phyloP scores from a whole-genome alignment of 2,888 invertebrate species.

The Caenorhabditis uteleia region DNA sequence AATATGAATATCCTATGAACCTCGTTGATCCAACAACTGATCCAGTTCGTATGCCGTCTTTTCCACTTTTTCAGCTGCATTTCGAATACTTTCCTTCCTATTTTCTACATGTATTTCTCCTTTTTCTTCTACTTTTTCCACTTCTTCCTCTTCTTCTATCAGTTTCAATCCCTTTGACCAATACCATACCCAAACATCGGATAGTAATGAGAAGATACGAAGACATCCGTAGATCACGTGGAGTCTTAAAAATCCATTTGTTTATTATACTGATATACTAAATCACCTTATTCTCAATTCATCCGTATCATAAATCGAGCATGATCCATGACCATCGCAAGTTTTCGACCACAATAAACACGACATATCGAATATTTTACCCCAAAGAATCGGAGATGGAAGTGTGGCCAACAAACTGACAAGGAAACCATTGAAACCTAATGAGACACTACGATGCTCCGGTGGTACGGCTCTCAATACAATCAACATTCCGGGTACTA shows the following conservation, averaged over 20 bases:
- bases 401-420: constrained; percentile 68
- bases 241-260: constrained; percentile 35
- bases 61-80: constrained; percentile 31
- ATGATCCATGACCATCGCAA: constrained; percentile 69
- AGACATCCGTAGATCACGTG: constrained; percentile 65
- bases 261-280: not conserved
- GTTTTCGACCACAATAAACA: constrained; percentile 70
- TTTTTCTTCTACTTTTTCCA: constrained; percentile 15
- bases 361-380: constrained; percentile 70
- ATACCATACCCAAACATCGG: constrained; percentile 66
- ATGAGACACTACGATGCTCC: constrained; percentile 63
- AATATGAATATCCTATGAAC: no score
- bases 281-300: constrained; percentile 65
- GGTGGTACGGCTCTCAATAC: constrained; percentile 67
- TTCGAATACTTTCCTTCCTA: constrained; percentile 12
- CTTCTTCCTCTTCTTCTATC: constrained; percentile 49
- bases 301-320: constrained; percentile 70
- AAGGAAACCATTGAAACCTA: constrained; percentile 68
- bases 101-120: constrained; percentile 8
- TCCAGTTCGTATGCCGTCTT: constrained; percentile 32
- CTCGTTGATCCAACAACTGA: constrained; percentile 29
- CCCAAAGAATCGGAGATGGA: constrained; percentile 71
- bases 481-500: constrained; percentile 68
- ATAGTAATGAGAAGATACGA: constrained; percentile 63
- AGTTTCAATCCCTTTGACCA: constrained; percentile 66